These are phyloP conservation scores for Platalea minor DNA, from an alignment of 2,797 vertebrate genomes.

Conservation along the genomic window DNA sequence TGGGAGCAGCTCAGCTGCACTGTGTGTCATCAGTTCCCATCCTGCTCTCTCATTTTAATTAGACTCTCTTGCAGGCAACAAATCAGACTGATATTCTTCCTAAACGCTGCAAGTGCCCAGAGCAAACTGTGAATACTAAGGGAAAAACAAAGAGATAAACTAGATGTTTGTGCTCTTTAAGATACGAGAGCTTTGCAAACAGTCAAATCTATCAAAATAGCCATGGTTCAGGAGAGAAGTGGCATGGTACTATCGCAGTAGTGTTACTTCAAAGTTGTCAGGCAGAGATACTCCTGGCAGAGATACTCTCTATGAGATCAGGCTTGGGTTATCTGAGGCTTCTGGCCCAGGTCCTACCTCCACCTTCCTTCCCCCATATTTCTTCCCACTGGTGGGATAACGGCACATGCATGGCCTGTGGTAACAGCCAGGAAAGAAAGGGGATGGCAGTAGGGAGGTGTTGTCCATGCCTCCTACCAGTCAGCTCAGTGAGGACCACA, in stretches of 20 bases:
- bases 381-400: background rate
- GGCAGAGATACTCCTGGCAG: background rate
- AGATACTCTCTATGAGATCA: background rate
- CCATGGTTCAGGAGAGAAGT: background rate
- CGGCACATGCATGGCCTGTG: background rate
- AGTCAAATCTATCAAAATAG: constrained; percentile 2
- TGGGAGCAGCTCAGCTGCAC: constrained; percentile 70
- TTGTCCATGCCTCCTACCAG: background rate
- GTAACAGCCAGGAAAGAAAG: background rate
- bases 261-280: background rate
- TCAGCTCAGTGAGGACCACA: background rate
- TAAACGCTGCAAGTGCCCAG: constrained; percentile 71
- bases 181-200: background rate
- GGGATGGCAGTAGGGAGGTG: background rate
- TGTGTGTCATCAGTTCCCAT: constrained; percentile 69
- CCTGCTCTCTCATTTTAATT: constrained; percentile 75
- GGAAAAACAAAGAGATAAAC: constrained; percentile 62
- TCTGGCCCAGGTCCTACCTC: background rate
- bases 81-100: constrained; percentile 70
- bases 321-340: background rate
- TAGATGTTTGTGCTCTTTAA: constrained; percentile 59
- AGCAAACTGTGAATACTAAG: constrained; percentile 68
- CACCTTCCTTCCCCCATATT: background rate
- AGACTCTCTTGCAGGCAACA: constrained; percentile 76
- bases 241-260: background rate